Evolutionary conservation across 1,140 invertebrate species (phyloP).

Genomic region (Myzus persicae): DNA sequence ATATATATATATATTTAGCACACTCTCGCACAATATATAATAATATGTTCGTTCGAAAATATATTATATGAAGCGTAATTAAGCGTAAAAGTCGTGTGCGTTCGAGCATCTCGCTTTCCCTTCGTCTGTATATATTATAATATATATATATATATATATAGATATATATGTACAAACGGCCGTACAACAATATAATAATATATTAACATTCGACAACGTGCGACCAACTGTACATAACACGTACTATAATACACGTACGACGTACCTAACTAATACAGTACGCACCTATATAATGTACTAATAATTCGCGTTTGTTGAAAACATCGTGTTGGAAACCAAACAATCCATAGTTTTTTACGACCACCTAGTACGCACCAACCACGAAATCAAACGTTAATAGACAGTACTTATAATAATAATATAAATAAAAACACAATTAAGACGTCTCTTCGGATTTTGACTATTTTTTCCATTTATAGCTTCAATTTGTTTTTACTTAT

Average conservation of each 20-base stretch:
- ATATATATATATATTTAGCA: not conserved
- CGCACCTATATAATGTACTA: not conserved
- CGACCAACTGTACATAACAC: conserved; percentile 6
- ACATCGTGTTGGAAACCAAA: not conserved
- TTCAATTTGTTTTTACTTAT: not conserved
- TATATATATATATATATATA: too few species aligned
- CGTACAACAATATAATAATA: not conserved
- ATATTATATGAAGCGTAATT: conserved; percentile 3
- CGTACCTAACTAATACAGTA: too few species aligned
- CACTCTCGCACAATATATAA: not conserved
- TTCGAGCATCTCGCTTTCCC: conserved; percentile 26
- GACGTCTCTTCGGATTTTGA: not conserved
- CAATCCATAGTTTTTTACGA: not conserved
- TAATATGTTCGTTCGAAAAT: not conserved
- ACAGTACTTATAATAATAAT: not conserved
- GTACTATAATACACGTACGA: not conserved
- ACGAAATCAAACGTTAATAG: not conserved
- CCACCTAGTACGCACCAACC: not conserved
- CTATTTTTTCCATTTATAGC: not conserved
- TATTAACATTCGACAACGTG: not conserved
- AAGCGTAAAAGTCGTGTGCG: conserved; percentile 28
- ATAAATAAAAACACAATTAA: not conserved
- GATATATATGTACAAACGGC: not conserved
- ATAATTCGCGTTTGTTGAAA: not conserved
- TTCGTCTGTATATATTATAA: not conserved